Base-by-base conservation (phyloP, 2,888 invertebrate species). In the Antitype chi region DNA sequence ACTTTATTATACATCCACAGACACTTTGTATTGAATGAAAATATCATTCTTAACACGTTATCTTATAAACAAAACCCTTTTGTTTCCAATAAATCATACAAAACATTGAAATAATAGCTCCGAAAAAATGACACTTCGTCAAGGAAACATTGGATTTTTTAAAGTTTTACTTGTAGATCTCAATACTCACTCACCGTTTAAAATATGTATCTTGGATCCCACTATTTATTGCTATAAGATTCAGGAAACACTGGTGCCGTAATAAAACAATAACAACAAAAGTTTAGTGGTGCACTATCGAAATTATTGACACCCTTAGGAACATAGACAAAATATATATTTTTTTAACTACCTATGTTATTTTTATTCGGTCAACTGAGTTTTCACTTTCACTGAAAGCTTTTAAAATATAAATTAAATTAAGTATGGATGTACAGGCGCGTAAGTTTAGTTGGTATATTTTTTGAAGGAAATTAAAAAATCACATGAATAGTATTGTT, bases 251-350 rank as follows among this genome's bases (percentile, higher is more conserved):
- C 88, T 77, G 67, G 25, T 17, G 81, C 70, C 60, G 63, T 53
- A 70, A 57, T 81, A 80, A 62, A 60, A 79, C 72, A 82, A 86
- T 87, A 88, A 79, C 59, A 81, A 81, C 81, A 81, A 86, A 76
- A 80, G 80, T 87, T 81, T 82, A 89, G 80, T 87, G 82, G 80
- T 87, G 82, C 76, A 85, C 68, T 85, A 87, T 66, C 78, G 78
- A 90, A 91, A 91, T 90, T 92, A 94, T 93, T 94, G 93, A 93
- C 92, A 94, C 91, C 91, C 90, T 85, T 88, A 80, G 6, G 70
- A 86, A 82, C 91, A 93, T 90, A 92, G 92, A 92, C 90, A 89
- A 90, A 49, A 70, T 80, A 80, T 82, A 43, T 87, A n/a, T 88
- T 59, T 83, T 86, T 85, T 43, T 59, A 85, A 85, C 78, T 85